Conservation (phyloP, 2,797 vertebrate species). For the Melanotaenia maccullochi region DNA sequence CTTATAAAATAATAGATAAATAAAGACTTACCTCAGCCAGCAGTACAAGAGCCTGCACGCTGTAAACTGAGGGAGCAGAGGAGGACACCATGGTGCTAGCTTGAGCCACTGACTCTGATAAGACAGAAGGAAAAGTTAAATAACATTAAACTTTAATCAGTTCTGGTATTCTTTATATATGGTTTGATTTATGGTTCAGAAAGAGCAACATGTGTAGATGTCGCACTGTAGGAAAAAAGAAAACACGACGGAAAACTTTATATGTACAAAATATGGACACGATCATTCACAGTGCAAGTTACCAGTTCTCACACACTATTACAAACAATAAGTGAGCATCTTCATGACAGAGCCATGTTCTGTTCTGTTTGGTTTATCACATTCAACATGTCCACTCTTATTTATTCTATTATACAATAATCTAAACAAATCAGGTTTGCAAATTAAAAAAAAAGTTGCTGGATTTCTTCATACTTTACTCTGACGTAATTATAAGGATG, state of each 20-base stretch:
- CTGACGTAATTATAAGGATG: too few relatives aligned
- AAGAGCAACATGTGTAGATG: background rate
- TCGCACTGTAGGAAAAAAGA: too few relatives aligned
- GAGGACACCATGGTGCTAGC: conserved; percentile 93
- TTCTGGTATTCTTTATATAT: background rate
- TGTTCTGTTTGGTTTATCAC: background rate
- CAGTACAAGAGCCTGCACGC: conserved; percentile 94
- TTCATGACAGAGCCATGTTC: background rate
- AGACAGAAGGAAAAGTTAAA: background rate
- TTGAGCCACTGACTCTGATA: conserved; percentile 82
- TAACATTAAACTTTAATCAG: background rate
- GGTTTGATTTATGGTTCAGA: background rate
- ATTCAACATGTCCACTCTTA: background rate
- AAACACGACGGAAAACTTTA: too few relatives aligned
- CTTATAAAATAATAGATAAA: background rate
- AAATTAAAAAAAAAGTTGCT: background rate
- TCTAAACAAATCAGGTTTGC: background rate
- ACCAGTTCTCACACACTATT: background rate
- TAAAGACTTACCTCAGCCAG: conserved; percentile 89
- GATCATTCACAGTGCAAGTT: background rate
- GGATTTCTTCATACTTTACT: background rate
- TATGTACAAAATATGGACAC: background rate
- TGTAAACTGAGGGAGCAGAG: conserved; percentile 93
- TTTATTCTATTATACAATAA: background rate
- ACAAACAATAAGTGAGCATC: background rate